Evolutionary conservation across 2,113 vertebrate genomes (phyloP).

Genomic region (Melospiza georgiana): DNA sequence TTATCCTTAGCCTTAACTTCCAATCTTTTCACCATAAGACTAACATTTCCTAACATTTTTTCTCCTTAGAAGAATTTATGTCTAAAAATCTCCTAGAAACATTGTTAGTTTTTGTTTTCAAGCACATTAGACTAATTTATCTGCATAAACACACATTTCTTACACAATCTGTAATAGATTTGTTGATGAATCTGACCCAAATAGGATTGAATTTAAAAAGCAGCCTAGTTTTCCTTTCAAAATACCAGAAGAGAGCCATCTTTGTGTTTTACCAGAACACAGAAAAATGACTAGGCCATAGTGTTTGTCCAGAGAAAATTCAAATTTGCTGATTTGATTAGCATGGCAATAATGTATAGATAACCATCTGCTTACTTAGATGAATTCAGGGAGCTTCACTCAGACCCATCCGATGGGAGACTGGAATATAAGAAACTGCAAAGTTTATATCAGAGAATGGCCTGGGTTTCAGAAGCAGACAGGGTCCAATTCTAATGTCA

Average conservation of each 20-base stretch:
- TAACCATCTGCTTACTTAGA: not conserved
- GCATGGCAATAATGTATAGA: not conserved
- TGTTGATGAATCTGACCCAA: not conserved
- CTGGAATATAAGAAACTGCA: not conserved
- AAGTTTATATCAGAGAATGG: not conserved
- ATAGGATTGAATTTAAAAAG: not conserved
- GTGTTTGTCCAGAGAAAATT: not conserved
- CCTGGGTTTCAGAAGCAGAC: not conserved
- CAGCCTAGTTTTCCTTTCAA: not conserved
- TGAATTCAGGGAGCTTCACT: not conserved
- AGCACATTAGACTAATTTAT: not conserved
- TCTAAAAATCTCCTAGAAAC: not conserved
- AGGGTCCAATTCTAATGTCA: not conserved
- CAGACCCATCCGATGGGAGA: not conserved
- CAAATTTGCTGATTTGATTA: not conserved
- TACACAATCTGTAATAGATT: not conserved
- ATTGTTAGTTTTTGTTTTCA: not conserved
- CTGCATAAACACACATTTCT: not conserved
- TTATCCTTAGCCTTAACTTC: not conserved
- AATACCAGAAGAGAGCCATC: not conserved
- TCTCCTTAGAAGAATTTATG: not conserved
- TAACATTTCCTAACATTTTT: not conserved
- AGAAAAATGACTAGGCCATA: not conserved
- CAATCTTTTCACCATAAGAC: not conserved
- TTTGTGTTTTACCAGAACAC: not conserved